phyloP scores from a whole-genome alignment of 2,113 vertebrate species.

The Melierax canorus region DNA sequence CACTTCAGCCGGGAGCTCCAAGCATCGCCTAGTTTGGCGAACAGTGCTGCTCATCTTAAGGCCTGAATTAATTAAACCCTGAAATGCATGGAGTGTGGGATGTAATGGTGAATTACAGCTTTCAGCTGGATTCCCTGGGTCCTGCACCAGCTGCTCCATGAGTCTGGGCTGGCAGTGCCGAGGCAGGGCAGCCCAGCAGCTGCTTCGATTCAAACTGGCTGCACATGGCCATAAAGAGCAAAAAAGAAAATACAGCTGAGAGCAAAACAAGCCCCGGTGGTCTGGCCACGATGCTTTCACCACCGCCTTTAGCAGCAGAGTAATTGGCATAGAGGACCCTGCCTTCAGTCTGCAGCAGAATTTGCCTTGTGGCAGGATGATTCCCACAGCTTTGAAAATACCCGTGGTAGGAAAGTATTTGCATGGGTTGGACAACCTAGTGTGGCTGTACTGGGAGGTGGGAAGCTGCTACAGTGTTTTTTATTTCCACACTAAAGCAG shows the following conservation, averaged over 20 bases:
- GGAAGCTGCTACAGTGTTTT: background rate
- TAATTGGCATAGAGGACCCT: background rate
- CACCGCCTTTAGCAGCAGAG: background rate
- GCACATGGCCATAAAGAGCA: background rate
- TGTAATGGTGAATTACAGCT: background rate
- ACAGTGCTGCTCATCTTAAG: accelerated
- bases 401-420: background rate
- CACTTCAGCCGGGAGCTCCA: background rate
- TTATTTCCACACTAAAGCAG: background rate
- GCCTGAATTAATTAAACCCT: background rate
- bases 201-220: background rate
- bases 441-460: background rate
- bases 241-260: background rate
- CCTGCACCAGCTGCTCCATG: background rate
- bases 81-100: background rate
- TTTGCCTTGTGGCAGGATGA: background rate
- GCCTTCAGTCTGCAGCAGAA: background rate
- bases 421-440: background rate
- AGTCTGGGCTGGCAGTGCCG: background rate
- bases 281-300: background rate
- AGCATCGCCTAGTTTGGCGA: background rate
- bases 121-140: background rate
- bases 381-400: background rate
- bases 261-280: background rate
- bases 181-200: background rate